phyloP scores from a whole-genome alignment of 2,888 invertebrate genomes.

The Athrips mouffetella region DNA sequence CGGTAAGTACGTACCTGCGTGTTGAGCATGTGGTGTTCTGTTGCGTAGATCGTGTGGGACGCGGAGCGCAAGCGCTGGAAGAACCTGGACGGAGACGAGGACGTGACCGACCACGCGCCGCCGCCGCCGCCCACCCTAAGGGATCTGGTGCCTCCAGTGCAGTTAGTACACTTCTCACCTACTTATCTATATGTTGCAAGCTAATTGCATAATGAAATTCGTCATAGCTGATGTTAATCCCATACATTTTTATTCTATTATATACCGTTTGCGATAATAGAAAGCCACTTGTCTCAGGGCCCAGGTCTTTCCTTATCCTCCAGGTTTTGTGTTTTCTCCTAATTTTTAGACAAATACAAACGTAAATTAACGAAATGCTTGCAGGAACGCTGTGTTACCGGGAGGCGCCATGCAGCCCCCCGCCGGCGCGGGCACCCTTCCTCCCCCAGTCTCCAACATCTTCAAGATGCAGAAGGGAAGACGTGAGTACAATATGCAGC shows the following conservation, averaged over 20 bases:
- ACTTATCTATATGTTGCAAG: not conserved
- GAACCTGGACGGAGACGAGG: conserved; percentile 86
- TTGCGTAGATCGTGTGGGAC: conserved; percentile 94
- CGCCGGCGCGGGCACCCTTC: conserved; percentile 23
- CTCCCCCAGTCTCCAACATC: conserved; percentile 79
- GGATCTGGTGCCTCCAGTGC: conserved; percentile 20
- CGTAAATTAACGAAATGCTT: no score
- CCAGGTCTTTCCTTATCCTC: no score
- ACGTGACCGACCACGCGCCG: conserved; percentile 53
- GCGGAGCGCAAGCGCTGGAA: conserved; percentile 91
- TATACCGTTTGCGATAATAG: no score
- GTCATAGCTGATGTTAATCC: no score
- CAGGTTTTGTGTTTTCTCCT: no score
- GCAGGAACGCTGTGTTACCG: not conserved
- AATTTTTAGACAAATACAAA: no score
- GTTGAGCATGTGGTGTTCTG: no score
- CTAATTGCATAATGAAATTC: no score
- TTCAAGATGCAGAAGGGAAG: conserved; percentile 88
- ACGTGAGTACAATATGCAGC: conserved; percentile 80
- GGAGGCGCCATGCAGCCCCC: conserved; percentile 11
- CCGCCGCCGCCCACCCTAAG: conserved; percentile 44
- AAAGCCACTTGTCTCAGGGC: no score
- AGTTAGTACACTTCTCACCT: conserved; percentile 22
- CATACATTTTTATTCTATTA: no score
- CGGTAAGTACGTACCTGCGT: conserved; percentile 9